Evolutionary conservation across 92 coral and sea anemone genomes (phyloP), one percentile per base, ranked within the genome.

Genomic region (Palythoa heliodiscus): DNA sequence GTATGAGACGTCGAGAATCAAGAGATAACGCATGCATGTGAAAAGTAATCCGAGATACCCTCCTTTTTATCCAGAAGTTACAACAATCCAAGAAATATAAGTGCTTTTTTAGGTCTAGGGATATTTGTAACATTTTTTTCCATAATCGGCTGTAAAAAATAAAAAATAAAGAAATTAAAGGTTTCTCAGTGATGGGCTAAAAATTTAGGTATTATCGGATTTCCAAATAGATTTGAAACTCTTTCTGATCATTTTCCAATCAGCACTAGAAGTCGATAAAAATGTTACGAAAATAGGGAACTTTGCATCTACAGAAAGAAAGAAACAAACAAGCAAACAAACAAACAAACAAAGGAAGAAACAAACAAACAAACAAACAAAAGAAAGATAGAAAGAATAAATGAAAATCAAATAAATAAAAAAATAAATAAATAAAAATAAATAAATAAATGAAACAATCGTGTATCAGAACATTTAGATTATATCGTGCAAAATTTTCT

Each of bases 61-160:
- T 37, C 71, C 71, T 67, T 67, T 67, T 67, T 13, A 67, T 67
- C 71, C 71, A 72, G 76, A 72, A 72, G 54, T 72, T 72, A 72
- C 54, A 72, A 72, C 38, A 72, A 40, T 72, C 76, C 4, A 72
- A 19, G 76, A 72, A 39, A 23, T 72, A 38, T 72, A 72, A 72
- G 76, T 72, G 76, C 76, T 23, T 72, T 39, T 72, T 13, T 72
- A 19, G 76, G 76, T 54, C 38, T 72, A 72, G 76, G 76, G 76
- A 72, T 54, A 72, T 72, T 58, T 15, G 66, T 58, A 58, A 58
- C 66, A 15, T 58, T 58, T 58, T 58, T 19, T 12, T 70, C 14
- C 39, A 70, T 70, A 70, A 3, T 4, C 13, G 75, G 52, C 75
- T 70, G 8, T 9, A 12, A 58, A 58, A 58, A 58, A 58, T 14